Percentiles rank a stretch among this genome's conserved stretches.
Evolutionary conservation across 2,797 vertebrate species (phyloP).

Genomic region (Sebastes iracundus): DNA sequence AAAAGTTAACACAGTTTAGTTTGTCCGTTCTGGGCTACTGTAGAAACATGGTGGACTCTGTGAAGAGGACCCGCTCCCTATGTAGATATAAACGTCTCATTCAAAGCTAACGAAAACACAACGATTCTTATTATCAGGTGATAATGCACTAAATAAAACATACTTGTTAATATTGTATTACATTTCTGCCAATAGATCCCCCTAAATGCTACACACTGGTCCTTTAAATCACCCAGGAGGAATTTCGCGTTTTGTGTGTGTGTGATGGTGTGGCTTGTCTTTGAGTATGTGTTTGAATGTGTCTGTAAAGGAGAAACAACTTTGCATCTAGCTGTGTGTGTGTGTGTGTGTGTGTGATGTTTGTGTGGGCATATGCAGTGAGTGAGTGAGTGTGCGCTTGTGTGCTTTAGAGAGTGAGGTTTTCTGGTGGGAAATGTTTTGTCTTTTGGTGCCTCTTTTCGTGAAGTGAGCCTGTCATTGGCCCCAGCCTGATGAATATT

Average conservation of each 20-base stretch:
- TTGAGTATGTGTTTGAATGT: not conserved
- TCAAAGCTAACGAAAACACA: too few relatives aligned
- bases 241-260: not conserved
- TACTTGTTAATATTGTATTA: too few relatives aligned
- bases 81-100: too few relatives aligned
- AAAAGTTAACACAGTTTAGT: too few relatives aligned
- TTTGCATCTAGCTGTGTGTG: not conserved
- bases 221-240: not conserved
- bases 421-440: slow-evolving; percentile 76
- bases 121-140: too few relatives aligned
- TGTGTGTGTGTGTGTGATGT: not conserved
- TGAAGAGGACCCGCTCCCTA: too few relatives aligned
- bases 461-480: slow-evolving; percentile 40
- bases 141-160: too few relatives aligned
- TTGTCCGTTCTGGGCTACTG: too few relatives aligned
- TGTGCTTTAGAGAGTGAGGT: slow-evolving; percentile 48
- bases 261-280: not conserved
- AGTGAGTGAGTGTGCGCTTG: slow-evolving; percentile 18
- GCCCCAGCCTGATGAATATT: slow-evolving; percentile 80
- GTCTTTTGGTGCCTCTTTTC: slow-evolving; percentile 58
- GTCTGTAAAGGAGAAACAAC: not conserved
- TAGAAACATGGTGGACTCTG: too few relatives aligned
- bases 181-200: too few relatives aligned
- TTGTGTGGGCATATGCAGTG: slow-evolving; percentile 28
- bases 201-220: too few relatives aligned